A percentile compares a stretch with the other conserved stretches of the same genome.
phyloP scores from a whole-genome alignment of 2,888 invertebrate genomes.

The Escarpia spicata region DNA sequence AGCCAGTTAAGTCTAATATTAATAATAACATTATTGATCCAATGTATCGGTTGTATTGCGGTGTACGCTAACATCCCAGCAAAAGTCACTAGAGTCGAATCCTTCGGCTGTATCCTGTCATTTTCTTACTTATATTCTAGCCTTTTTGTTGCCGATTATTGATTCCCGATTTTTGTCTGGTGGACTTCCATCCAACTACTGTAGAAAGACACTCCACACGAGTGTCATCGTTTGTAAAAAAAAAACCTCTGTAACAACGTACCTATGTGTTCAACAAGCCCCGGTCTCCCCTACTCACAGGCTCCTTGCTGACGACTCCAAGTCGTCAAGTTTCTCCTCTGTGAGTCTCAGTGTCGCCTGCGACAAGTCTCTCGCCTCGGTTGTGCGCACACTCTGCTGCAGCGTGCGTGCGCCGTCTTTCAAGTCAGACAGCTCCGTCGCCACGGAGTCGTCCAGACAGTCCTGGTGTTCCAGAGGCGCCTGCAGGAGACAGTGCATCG shows the following conservation, averaged over 20 bases:
- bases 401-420: neutral
- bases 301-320: neutral
- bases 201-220: too few species aligned
- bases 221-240: too few species aligned
- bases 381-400: neutral
- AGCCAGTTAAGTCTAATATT: neutral
- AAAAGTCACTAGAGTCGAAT: neutral
- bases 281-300: neutral
- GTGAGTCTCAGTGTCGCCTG: neutral
- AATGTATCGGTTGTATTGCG: neutral
- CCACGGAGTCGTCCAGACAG: neutral
- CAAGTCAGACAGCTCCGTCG: neutral
- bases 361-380: neutral
- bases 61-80: neutral
- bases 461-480: neutral
- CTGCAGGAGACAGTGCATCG: neutral
- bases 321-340: neutral
- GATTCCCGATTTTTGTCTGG: too few species aligned
- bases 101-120: neutral
- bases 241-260: too few species aligned
- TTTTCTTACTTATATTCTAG: too few species aligned
- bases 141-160: too few species aligned
- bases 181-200: too few species aligned
- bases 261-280: too few species aligned
- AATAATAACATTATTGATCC: neutral